These are phyloP conservation scores for Lampris incognitus DNA, from an alignment of 2,113 vertebrate species.

Conservation along the genomic window DNA sequence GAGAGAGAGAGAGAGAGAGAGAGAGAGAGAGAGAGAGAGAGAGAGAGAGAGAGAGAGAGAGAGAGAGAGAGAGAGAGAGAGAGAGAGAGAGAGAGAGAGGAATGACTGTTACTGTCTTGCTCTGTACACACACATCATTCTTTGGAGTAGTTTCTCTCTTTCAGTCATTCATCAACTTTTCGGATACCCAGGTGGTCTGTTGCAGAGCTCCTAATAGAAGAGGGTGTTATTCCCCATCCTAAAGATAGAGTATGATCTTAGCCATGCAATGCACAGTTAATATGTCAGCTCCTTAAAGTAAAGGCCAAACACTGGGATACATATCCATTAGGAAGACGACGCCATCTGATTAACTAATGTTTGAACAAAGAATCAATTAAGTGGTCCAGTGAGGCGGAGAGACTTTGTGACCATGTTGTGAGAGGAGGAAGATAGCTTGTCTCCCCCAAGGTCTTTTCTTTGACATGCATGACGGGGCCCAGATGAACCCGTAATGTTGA, in stretches of 20 bases:
- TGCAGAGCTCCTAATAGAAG: background rate
- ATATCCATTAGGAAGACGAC: background rate
- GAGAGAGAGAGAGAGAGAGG: constrained; percentile 10
- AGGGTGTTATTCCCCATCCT: background rate
- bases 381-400: constrained; percentile 64
- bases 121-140: constrained; percentile 34
- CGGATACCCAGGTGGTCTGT: background rate
- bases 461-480: constrained; percentile 69
- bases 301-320: constrained; percentile 9
- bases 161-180: background rate
- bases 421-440: constrained; percentile 47
- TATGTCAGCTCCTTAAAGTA: background rate
- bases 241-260: background rate
- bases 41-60: constrained; percentile 19
- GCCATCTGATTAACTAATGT: constrained; percentile 14
- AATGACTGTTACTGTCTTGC: constrained; percentile 29
- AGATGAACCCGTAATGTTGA: constrained; percentile 59
- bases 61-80: constrained; percentile 13
- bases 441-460: constrained; percentile 37
- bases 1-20: constrained; percentile 7
- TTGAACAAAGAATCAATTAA: constrained; percentile 62
- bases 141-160: constrained; percentile 16
- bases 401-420: constrained; percentile 36
- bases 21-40: background rate
- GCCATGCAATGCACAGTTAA: constrained; percentile 7